A percentile compares a stretch with the other conserved stretches of the same genome.
Evolutionary conservation across 2,888 invertebrate genomes (phyloP).

Genomic region (Oxystoma pomonae): DNA sequence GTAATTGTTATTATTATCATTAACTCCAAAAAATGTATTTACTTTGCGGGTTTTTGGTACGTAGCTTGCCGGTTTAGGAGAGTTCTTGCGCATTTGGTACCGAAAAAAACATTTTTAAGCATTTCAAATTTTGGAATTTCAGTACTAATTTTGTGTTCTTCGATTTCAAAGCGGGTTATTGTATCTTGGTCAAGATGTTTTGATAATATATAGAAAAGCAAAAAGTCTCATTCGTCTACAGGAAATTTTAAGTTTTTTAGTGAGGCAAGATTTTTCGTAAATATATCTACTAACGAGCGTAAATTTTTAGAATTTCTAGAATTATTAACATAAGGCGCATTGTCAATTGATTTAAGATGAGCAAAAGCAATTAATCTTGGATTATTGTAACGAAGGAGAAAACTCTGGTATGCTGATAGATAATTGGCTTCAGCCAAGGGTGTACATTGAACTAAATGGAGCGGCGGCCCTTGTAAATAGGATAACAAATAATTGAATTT

Average conservation of each 20-base stretch:
- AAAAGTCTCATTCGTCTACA: neutral
- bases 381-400: neutral
- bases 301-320: neutral
- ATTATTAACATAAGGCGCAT: neutral
- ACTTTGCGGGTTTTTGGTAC: neutral
- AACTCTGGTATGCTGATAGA: neutral
- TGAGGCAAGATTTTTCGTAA: neutral
- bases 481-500: neutral
- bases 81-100: neutral
- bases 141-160: neutral
- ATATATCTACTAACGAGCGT: neutral
- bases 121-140: neutral
- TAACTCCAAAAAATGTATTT: neutral
- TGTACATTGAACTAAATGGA: neutral
- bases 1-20: no score
- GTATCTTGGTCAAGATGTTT: conserved; percentile 1
- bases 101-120: neutral
- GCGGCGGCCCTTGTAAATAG: neutral
- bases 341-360: neutral
- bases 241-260: neutral
- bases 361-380: neutral
- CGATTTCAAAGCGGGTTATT: no score
- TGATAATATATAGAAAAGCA: neutral
- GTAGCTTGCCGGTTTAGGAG: neutral
- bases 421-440: neutral